Percentiles rank a stretch among this genome's conserved stretches.
These are phyloP conservation scores for Psittacula cyanocephala DNA, from an alignment of 2,113 vertebrate species.

Conservation along the genomic window DNA sequence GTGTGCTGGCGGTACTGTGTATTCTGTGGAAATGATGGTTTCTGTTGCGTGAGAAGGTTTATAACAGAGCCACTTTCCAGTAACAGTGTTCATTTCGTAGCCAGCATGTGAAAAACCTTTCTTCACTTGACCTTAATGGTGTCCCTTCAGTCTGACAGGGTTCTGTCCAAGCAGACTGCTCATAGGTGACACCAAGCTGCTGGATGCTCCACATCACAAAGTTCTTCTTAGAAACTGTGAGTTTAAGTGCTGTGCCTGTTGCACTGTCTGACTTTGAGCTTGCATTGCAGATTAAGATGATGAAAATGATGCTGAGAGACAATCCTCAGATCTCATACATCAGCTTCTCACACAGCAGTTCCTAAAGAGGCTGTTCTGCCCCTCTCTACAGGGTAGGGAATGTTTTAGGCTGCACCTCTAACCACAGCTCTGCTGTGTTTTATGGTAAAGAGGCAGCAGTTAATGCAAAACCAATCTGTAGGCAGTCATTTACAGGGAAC, in stretches of 20 bases:
- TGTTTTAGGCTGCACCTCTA: background rate
- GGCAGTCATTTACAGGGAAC: background rate
- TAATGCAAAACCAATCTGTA: background rate
- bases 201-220: background rate
- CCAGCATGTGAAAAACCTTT: background rate
- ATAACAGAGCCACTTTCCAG: background rate
- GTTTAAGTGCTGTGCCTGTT: background rate
- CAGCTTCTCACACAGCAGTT: background rate
- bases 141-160: background rate
- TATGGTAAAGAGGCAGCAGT: background rate
- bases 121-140: background rate
- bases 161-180: background rate
- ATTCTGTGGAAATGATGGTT: background rate
- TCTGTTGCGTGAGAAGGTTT: background rate
- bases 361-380: background rate
- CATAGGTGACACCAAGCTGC: background rate
- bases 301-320: background rate
- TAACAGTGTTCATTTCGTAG: background rate
- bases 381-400: background rate
- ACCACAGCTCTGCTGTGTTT: background rate
- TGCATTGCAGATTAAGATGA: background rate
- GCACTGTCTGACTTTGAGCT: background rate
- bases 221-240: accelerated
- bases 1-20: background rate
- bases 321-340: background rate